phyloP scores from a whole-genome alignment of 2,797 vertebrate genomes.

The Chiloscyllium punctatum region DNA sequence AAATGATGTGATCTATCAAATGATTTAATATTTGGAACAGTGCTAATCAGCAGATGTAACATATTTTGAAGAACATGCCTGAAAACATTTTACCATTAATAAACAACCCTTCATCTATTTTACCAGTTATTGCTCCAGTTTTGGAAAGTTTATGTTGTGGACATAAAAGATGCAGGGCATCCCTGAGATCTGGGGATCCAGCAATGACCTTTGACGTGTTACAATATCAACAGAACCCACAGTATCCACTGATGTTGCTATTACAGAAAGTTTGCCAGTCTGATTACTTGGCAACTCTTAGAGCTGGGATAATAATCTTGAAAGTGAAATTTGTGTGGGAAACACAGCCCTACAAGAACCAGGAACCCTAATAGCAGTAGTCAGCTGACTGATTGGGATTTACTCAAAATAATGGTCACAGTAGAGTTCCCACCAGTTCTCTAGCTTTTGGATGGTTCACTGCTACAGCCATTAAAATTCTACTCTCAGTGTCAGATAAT shows the following conservation, averaged over 20 bases:
- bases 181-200: not conserved
- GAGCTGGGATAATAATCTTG: not conserved
- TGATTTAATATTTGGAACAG: too few species aligned
- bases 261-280: not conserved
- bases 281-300: not conserved
- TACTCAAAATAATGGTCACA: too few species aligned
- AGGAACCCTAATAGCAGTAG: not conserved
- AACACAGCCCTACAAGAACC: not conserved
- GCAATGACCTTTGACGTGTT: not conserved
- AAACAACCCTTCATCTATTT: too few species aligned
- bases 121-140: too few species aligned
- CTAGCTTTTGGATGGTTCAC: too few species aligned
- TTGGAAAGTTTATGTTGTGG: too few species aligned
- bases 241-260: not conserved
- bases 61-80: too few species aligned
- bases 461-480: not conserved
- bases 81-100: too few species aligned
- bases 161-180: not conserved
- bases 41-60: too few species aligned
- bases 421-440: too few species aligned
- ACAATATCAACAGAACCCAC: not conserved
- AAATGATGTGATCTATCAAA: too few species aligned
- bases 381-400: too few species aligned
- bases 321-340: not conserved
- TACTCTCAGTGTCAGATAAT: not conserved